A percentile compares a stretch with the other conserved stretches of the same genome.
Conservation (phyloP, 2,797 vertebrate species). For the Cirrhinus mrigala region DNA sequence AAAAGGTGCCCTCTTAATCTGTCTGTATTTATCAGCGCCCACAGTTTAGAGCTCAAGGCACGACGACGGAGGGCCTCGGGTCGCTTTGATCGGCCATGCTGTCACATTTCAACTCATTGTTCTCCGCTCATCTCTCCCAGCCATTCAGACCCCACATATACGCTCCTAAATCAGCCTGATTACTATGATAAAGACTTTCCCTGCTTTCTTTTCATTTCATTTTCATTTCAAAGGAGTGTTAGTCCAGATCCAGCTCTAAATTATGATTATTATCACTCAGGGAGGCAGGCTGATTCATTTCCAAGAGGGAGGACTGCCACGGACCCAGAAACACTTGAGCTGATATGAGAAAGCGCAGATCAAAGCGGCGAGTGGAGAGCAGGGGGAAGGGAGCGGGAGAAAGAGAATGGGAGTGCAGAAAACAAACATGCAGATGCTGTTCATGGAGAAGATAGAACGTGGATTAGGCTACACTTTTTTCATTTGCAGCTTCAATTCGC, state of each 20-base stretch:
- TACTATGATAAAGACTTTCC: slow-evolving; percentile 47
- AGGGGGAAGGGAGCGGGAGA: neutral
- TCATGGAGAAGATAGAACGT: slow-evolving; percentile 15
- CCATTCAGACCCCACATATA: slow-evolving; percentile 22
- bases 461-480: slow-evolving; percentile 15
- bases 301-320: slow-evolving; percentile 25
- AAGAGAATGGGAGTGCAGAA: neutral
- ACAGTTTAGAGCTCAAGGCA: slow-evolving; percentile 1
- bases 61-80: neutral
- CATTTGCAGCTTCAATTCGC: neutral
- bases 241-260: slow-evolving; percentile 37
- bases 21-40: neutral
- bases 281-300: slow-evolving; percentile 49
- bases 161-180: slow-evolving; percentile 24
- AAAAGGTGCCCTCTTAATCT: slow-evolving; percentile 32
- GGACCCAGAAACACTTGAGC: slow-evolving; percentile 46
- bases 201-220: slow-evolving; percentile 51
- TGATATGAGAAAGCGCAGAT: slow-evolving; percentile 46
- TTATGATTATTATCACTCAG: slow-evolving; percentile 60
- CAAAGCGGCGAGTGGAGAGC: slow-evolving; percentile 33
- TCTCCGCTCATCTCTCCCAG: slow-evolving; percentile 21
- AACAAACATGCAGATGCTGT: slow-evolving; percentile 37
- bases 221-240: slow-evolving; percentile 59
- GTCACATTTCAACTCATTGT: slow-evolving; percentile 9
- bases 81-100: slow-evolving; percentile 40